These are phyloP conservation scores for Nothura maculosa DNA, from an alignment of 2,797 vertebrate species.

Conservation along the genomic window DNA sequence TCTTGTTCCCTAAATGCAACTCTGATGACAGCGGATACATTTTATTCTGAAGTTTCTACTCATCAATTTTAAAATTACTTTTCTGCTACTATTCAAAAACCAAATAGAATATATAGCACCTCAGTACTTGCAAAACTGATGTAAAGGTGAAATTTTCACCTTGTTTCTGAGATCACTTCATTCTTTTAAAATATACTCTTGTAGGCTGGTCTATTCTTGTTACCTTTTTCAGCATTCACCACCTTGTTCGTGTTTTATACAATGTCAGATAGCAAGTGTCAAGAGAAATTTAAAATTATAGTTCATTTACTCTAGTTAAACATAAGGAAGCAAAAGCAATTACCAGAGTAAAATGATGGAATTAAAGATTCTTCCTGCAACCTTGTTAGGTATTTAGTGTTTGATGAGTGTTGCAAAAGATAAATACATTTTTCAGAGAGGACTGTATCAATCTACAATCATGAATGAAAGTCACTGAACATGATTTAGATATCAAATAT, in stretches of 20 bases:
- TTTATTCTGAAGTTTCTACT: neutral
- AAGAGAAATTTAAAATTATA: conserved; percentile 85
- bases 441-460: conserved; percentile 77
- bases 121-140: neutral
- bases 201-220: conserved; percentile 35
- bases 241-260: conserved; percentile 75
- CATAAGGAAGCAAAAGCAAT: conserved; percentile 84
- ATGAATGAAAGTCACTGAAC: conserved; percentile 73
- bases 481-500: conserved; percentile 82
- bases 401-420: conserved; percentile 80
- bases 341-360: conserved; percentile 81
- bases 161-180: neutral
- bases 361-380: conserved; percentile 83
- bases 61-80: neutral
- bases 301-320: conserved; percentile 84
- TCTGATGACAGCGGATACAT: neutral
- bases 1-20: neutral
- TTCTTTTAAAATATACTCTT: neutral
- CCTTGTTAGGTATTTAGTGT: conserved; percentile 82
- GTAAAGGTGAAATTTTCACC: neutral
- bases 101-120: neutral
- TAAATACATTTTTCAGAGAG: conserved; percentile 79
- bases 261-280: conserved; percentile 80
- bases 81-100: neutral
- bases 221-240: conserved; percentile 71